Base-by-base conservation (phyloP, 2,113 vertebrate genomes). In the Bubo scandiacus region DNA sequence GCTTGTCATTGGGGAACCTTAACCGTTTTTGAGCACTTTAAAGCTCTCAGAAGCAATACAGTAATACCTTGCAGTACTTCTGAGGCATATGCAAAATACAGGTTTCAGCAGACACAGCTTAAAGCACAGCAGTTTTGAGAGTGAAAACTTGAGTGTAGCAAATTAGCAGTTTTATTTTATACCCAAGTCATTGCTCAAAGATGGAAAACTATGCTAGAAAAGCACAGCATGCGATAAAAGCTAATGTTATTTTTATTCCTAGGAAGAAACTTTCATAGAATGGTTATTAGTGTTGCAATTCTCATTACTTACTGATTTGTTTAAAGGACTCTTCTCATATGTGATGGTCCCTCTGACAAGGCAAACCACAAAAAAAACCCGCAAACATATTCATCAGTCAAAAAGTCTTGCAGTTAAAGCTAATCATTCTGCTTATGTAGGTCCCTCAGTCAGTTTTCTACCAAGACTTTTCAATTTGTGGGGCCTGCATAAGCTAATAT, bases 151-250 rank as follows among this genome's bases (percentile, higher is more conserved):
- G 0, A 92, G 73, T 14, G 5, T 85, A 74, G 57, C 94, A 94
- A 96, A 90, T 96, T 59, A 90, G 72, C 63, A 57, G 79, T 84
- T 96, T 96, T 93, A 68, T 94, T 93, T 96, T 86, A 86, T 96
- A 81, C 21, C 30, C 17, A 55, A 88, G 55, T 61, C 90, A 70
- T 91, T 95, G 67, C 70, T 94, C 66, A 85, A 71, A 88, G 68
- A 93, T 42, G 30, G 85, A 93, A 95, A 97, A 92, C 40, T n/a
- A 92, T 59, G 61, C 63, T 92, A 52, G 43, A 91, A 96, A 75
- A 73, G 8, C 74, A 72, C 54, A 81, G 32, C 54, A 27, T 91
- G 85, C 70, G 75, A 92, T 92, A 88, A 90, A 95, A 93, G 57
- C 14, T 4, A 91, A 68, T 0, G 1, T 61, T 89, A 52, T 85